Evolutionary conservation across 2,888 invertebrate genomes (phyloP).

Genomic region (Hybos culiciformis): DNA sequence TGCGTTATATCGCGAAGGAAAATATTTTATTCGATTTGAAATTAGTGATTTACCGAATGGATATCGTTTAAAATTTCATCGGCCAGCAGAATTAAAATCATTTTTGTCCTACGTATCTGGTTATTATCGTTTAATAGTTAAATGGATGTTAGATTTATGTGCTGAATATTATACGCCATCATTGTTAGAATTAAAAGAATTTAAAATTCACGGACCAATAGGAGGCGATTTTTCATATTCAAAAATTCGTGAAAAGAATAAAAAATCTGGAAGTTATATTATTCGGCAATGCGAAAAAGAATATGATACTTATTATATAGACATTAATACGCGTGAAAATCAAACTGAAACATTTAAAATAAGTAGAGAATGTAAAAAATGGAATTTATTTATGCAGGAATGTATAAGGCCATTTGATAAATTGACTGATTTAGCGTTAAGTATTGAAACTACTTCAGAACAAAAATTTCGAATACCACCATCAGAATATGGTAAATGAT

Average conservation of each 20-base stretch:
- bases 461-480: constrained; percentile 51
- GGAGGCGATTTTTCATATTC: constrained; percentile 74
- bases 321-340: constrained; percentile 63
- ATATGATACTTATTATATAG: constrained; percentile 68
- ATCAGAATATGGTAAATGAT: constrained; percentile 65
- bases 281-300: constrained; percentile 67
- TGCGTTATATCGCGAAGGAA: constrained; percentile 60
- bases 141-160: constrained; percentile 85
- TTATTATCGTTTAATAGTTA: constrained; percentile 72
- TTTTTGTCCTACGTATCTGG: constrained; percentile 74
- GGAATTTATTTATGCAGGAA: constrained; percentile 26
- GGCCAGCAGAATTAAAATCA: constrained; percentile 43
- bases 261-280: constrained; percentile 66
- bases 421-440: constrained; percentile 27
- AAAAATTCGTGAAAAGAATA: constrained; percentile 66
- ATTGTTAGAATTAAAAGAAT: constrained; percentile 50
- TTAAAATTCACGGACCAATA: constrained; percentile 82
- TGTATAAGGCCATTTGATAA: constrained; percentile 21
- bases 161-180: constrained; percentile 70
- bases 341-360: constrained; percentile 58
- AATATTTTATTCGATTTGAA: constrained; percentile 56
- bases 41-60: constrained; percentile 40
- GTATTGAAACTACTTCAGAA: constrained; percentile 24
- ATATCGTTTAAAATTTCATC: constrained; percentile 28
- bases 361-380: constrained; percentile 21